phyloP scores from a whole-genome alignment of 2,797 vertebrate genomes.

The Odontamblyopus lacepedii region DNA sequence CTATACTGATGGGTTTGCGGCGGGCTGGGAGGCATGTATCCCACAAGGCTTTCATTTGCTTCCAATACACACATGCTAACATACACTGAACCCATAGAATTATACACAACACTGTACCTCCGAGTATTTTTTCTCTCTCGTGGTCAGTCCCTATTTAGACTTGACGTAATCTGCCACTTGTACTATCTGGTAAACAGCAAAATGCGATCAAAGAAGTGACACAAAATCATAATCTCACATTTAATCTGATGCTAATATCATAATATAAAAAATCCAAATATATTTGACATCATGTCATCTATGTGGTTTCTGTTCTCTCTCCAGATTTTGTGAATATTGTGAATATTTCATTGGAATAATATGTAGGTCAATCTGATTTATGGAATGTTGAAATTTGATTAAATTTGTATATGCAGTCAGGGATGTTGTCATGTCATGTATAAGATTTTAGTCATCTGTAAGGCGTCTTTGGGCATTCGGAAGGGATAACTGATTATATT shows the following conservation, averaged over 20 bases:
- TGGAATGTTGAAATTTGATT: slow-evolving; percentile 61
- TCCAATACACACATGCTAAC: slow-evolving; percentile 21
- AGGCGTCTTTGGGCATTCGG: slow-evolving; percentile 16
- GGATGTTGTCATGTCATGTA: slow-evolving; percentile 45
- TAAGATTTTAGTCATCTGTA: slow-evolving; percentile 46
- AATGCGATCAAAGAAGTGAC: slow-evolving; percentile 41
- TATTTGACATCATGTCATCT: slow-evolving; percentile 32
- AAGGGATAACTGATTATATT: slow-evolving; percentile 22
- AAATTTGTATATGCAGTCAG: slow-evolving; percentile 61
- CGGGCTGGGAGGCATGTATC: slow-evolving; percentile 58
- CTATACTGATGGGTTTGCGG: slow-evolving; percentile 48
- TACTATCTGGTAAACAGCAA: slow-evolving; percentile 43
- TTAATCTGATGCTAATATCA: slow-evolving; percentile 50
- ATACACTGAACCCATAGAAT: slow-evolving; percentile 23
- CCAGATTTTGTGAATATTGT: slow-evolving; percentile 56
- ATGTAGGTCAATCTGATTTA: slow-evolving; percentile 77
- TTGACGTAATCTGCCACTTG: slow-evolving; percentile 51
- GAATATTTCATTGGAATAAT: slow-evolving; percentile 52
- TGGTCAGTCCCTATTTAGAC: slow-evolving; percentile 29
- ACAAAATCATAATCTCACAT: slow-evolving; percentile 52
- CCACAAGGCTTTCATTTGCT: slow-evolving; percentile 67
- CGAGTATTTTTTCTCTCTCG: slow-evolving; percentile 23
- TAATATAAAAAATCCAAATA: slow-evolving; percentile 37
- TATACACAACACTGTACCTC: slow-evolving; percentile 25
- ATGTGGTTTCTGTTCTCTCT: slow-evolving; percentile 37